Base-by-base conservation (phyloP, 2,113 vertebrate species). In the Dascyllus trimaculatus region DNA sequence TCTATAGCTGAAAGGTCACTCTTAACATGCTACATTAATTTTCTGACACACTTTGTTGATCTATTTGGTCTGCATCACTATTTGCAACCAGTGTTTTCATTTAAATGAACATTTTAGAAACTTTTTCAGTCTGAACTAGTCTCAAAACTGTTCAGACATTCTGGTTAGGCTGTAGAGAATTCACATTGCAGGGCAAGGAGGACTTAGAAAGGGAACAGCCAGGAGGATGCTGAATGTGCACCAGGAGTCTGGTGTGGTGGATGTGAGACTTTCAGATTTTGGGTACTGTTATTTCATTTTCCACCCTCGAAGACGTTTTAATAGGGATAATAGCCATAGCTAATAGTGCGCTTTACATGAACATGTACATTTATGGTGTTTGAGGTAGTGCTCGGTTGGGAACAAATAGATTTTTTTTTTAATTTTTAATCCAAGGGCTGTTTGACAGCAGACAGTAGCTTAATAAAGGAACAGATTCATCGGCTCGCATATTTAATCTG, bases 291-390 rank as follows among this genome's bases (percentile, higher is more conserved):
- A 45, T 52, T 24, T 56, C 4, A 56, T 58, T 56, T 59, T 51
- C 24, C 40, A 25, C 22, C 19, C 13, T 68, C n/a, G 24, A 25
- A 68, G 17, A 71, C 29, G 25, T 65, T 73, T 65, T 38, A 71
- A 69, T 78, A 57, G 68, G 86, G 66, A 66, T 63, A 76, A 90
- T 60, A 88, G 89, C 91, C 88, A 86, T 88, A 84, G 69, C 13
- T 61, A 15, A 66, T 54, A 71, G 26, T 56, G n/a, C 48, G 64
- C 26, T 85, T 56, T 68, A 69, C 19, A 71, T 59, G 67, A 57
- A 76, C 40, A 65, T 68, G 15, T 71, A 21, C 61, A 46, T 61
- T 70, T 46, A 61, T 51, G 58, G 32, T 57, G 57, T 78, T 46
- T 62, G 35, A 8, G 65, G 51, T 63, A 64, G 53, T 26, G 58